Evolutionary conservation across 2,113 vertebrate genomes (phyloP).

Genomic region (Oncorhynchus keta): DNA sequence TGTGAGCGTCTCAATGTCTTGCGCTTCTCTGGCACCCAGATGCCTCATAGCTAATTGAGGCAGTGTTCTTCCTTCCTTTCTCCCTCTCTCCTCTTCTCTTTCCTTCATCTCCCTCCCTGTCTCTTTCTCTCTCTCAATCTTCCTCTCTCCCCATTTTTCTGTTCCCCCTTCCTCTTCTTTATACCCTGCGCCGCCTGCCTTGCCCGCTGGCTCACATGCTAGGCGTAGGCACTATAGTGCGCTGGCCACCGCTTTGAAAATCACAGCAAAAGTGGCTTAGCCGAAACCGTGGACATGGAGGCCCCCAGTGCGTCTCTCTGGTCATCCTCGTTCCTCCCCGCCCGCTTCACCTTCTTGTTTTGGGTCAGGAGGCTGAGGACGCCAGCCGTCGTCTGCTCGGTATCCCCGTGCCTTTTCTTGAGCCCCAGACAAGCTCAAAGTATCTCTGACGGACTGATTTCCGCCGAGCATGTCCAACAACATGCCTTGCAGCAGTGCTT

Average conservation of each 20-base stretch:
- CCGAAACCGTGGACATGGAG: slow-evolving; percentile 42
- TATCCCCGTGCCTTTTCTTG: slow-evolving; percentile 32
- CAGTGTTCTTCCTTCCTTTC: neutral
- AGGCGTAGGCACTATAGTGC: slow-evolving; percentile 52
- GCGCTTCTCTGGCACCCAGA: slow-evolving; percentile 25
- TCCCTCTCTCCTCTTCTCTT: slow-evolving; percentile 43
- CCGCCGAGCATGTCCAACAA: slow-evolving; percentile 2
- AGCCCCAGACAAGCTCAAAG: slow-evolving; percentile 27
- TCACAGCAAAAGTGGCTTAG: slow-evolving; percentile 45
- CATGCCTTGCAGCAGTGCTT: slow-evolving; percentile 1
- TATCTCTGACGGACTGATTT: slow-evolving; percentile 15
- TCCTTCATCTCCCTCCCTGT: slow-evolving; percentile 10
- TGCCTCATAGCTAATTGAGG: slow-evolving; percentile 45
- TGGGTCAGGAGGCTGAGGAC: slow-evolving; percentile 44
- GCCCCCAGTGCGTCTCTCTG: slow-evolving; percentile 41
- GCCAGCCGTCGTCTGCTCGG: slow-evolving; percentile 20
- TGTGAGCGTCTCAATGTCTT: slow-evolving; percentile 11
- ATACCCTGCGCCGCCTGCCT: slow-evolving; percentile 32
- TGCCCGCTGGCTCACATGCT: slow-evolving; percentile 41
- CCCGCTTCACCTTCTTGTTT: slow-evolving; percentile 44
- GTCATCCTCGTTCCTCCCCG: slow-evolving; percentile 31
- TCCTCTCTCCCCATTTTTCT: slow-evolving; percentile 3
- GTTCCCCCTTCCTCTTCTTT: slow-evolving; percentile 8
- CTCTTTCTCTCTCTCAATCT: slow-evolving; percentile 21
- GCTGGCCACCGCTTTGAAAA: slow-evolving; percentile 59